Evolutionary conservation across 2,113 vertebrate genomes (phyloP).

Genomic region (Nesogale talazaci): DNA sequence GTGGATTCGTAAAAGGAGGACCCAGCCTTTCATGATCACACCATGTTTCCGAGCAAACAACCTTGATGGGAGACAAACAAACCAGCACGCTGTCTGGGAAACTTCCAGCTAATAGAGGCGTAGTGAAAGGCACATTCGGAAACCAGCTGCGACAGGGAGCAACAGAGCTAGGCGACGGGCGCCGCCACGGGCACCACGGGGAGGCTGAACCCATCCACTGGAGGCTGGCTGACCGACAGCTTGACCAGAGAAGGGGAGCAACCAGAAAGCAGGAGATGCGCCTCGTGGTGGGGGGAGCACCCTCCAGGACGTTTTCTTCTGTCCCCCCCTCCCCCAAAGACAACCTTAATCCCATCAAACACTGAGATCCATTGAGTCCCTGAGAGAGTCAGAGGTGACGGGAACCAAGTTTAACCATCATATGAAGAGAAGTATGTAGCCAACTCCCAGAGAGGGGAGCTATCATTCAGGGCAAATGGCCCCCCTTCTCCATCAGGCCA

Average conservation of each 20-base stretch:
- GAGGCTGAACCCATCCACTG: background rate
- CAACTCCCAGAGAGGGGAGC: background rate
- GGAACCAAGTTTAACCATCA: too few relatives aligned
- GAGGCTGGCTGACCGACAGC: background rate
- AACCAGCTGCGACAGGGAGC: background rate
- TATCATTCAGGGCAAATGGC: background rate
- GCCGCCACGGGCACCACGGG: background rate
- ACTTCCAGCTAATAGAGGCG: background rate
- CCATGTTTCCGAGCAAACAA: background rate
- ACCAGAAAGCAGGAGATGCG: background rate
- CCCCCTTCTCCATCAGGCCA: background rate
- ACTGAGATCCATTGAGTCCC: background rate
- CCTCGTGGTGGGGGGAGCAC: background rate
- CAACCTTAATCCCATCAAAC: background rate
- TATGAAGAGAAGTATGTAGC: background rate
- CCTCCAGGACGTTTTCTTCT: background rate
- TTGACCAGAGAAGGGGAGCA: background rate
- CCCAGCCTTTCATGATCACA: background rate
- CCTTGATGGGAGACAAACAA: background rate
- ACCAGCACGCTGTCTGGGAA: slow-evolving; percentile 1
- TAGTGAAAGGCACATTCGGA: background rate
- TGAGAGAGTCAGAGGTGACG: background rate
- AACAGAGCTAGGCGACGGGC: background rate
- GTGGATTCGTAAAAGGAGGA: background rate
- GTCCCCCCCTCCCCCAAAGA: background rate